These are phyloP conservation scores for Mus spicilegus DNA, from an alignment of 2,113 vertebrate species.

Conservation along the genomic window DNA sequence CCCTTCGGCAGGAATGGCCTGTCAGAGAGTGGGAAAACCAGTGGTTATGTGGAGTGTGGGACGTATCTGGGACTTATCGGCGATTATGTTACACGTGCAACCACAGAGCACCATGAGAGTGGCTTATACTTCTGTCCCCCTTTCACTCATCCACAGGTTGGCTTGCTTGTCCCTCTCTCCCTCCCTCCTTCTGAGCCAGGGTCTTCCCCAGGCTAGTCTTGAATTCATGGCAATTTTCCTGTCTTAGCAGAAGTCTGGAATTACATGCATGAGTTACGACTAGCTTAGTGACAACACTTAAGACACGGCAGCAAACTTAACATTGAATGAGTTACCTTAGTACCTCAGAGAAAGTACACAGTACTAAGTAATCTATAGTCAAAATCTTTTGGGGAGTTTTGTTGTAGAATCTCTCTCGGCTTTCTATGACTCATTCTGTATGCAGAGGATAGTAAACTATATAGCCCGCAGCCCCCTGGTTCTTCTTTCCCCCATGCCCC, in stretches of 20 bases:
- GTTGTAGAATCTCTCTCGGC: background rate
- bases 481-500: background rate
- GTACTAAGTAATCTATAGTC: background rate
- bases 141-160: background rate
- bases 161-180: background rate
- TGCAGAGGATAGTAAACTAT: background rate
- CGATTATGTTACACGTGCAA: background rate
- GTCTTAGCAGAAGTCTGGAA: too few species aligned
- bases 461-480: background rate
- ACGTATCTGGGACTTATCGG: background rate
- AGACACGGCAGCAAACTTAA: constrained; percentile 18
- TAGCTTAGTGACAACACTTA: background rate
- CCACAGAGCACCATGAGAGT: background rate
- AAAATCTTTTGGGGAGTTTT: background rate
- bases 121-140: background rate
- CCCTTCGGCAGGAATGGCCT: constrained; percentile 92
- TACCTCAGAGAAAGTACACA: background rate
- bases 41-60: background rate
- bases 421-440: background rate
- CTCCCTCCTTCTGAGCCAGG: background rate
- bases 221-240: background rate
- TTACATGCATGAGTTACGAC: background rate
- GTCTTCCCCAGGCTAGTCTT: background rate
- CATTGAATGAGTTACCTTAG: background rate
- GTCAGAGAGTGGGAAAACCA: constrained; percentile 12